Percentiles rank a stretch among this genome's conserved stretches.
phyloP scores from a whole-genome alignment of 2,797 vertebrate genomes.

The Esox lucius region DNA sequence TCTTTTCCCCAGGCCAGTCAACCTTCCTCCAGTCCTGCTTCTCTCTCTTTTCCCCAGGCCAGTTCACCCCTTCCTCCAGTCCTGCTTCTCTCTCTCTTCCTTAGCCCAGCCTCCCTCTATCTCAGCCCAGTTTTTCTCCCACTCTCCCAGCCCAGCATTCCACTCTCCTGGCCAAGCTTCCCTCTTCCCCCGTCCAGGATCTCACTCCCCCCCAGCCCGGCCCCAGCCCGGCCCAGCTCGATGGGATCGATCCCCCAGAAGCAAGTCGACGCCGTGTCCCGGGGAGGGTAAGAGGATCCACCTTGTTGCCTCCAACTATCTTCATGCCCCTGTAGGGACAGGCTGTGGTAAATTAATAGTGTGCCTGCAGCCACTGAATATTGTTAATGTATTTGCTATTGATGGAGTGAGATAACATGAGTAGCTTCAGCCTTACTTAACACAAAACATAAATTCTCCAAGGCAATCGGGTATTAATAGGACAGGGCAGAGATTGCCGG shows the following conservation, averaged over 20 bases:
- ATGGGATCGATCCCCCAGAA: conserved; percentile 86
- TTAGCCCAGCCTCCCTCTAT: conserved; percentile 58
- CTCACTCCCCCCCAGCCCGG: conserved; percentile 60
- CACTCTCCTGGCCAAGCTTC: conserved; percentile 62
- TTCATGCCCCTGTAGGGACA: conserved; percentile 80
- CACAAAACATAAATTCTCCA: conserved; percentile 86
- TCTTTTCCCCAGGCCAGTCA: conserved; percentile 41
- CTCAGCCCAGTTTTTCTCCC: neutral
- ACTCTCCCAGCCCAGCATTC: conserved; percentile 41
- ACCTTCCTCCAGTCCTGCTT: no score
- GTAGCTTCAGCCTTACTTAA: conserved; percentile 87
- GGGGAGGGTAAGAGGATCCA: conserved; percentile 79
- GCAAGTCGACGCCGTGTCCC: conserved; percentile 75
- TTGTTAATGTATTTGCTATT: conserved; percentile 88
- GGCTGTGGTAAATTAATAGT: conserved; percentile 86
- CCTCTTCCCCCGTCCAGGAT: conserved; percentile 49
- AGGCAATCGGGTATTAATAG: conserved; percentile 56
- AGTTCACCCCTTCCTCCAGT: conserved; percentile 52
- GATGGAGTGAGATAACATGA: conserved; percentile 86
- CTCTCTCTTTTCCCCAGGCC: conserved; percentile 64
- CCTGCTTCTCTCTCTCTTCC: conserved; percentile 34
- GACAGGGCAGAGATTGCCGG: conserved; percentile 14
- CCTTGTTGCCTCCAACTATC: conserved; percentile 85
- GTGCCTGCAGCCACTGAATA: conserved; percentile 83
- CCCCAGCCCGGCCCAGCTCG: conserved; percentile 56